phyloP scores from a whole-genome alignment of 2,113 vertebrate genomes.

The Syrrhaptes paradoxus region DNA sequence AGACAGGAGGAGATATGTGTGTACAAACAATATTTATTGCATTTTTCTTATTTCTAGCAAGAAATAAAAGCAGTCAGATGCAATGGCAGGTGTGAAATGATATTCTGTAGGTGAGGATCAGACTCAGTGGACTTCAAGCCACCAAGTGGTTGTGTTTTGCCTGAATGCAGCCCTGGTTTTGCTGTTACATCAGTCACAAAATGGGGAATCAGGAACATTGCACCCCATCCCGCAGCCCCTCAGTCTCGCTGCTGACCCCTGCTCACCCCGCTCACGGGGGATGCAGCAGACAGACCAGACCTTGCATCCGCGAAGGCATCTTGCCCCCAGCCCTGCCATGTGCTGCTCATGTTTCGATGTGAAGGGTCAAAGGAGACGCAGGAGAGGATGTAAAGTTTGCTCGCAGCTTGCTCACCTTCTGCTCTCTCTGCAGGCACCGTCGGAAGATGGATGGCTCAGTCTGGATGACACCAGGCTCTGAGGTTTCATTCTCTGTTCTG shows the following conservation, averaged over 20 bases:
- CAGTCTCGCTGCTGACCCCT: background rate
- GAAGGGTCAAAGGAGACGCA: background rate
- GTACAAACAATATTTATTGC: rapidly evolving
- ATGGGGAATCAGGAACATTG: rapidly evolving
- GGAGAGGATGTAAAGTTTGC: background rate
- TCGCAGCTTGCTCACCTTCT: background rate
- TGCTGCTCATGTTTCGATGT: rapidly evolving
- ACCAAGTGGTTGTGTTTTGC: background rate
- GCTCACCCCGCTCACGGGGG: background rate
- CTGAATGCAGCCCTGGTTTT: background rate
- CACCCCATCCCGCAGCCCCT: background rate
- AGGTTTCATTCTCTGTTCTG: background rate
- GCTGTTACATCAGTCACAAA: background rate
- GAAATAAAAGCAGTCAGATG: background rate
- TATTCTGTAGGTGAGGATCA: background rate
- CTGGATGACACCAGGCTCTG: background rate
- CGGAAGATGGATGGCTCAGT: background rate
- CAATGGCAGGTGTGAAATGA: background rate
- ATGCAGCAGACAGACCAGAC: background rate
- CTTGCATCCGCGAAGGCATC: rapidly evolving
- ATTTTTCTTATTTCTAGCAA: background rate
- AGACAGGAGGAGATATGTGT: background rate
- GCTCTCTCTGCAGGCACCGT: background rate
- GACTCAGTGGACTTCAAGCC: background rate
- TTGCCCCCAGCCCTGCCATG: background rate